Conservation (phyloP, 2,797 vertebrate species). For the Rhinatrema bivittatum region DNA sequence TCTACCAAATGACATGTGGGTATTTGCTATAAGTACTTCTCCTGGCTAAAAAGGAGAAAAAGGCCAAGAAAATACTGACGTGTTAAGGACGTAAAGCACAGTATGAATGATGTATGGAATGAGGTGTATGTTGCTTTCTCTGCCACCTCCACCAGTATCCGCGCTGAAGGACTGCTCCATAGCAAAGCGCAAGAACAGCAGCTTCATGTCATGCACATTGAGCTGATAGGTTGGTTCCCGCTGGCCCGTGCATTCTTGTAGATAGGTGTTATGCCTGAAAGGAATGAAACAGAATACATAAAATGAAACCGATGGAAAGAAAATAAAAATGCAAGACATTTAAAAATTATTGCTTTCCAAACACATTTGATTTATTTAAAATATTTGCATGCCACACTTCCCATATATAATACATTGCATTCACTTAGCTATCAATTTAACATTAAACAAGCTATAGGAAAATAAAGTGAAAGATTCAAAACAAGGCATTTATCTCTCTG, state of each 20-base stretch:
- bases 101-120: slow-evolving; percentile 98
- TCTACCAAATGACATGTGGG: too few relatives aligned
- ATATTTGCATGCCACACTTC: too few relatives aligned
- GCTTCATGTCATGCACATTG: slow-evolving; percentile 95
- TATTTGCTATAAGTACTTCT: too few relatives aligned
- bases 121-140: slow-evolving; percentile 98
- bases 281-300: not conserved
- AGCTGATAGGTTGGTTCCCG: slow-evolving; percentile 97
- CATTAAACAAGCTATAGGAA: too few relatives aligned
- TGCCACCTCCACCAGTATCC: slow-evolving; percentile 89
- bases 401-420: too few relatives aligned
- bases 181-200: slow-evolving; percentile 92
- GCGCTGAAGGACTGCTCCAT: slow-evolving; percentile 97
- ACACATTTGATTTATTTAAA: too few relatives aligned
- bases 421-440: too few relatives aligned
- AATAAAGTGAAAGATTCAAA: too few relatives aligned
- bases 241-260: slow-evolving; percentile 96
- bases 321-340: not conserved
- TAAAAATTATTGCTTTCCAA: too few relatives aligned
- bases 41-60: too few relatives aligned
- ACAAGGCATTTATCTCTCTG: too few relatives aligned
- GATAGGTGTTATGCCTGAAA: slow-evolving; percentile 93
- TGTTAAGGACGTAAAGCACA: slow-evolving; percentile 98
- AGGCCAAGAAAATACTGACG: slow-evolving; percentile 74
- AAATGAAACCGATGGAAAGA: not conserved